Percentiles rank a stretch among this genome's conserved stretches.
Evolutionary conservation across 2,888 invertebrate species (phyloP).

Genomic region (Orthonychiurus folsomi): DNA sequence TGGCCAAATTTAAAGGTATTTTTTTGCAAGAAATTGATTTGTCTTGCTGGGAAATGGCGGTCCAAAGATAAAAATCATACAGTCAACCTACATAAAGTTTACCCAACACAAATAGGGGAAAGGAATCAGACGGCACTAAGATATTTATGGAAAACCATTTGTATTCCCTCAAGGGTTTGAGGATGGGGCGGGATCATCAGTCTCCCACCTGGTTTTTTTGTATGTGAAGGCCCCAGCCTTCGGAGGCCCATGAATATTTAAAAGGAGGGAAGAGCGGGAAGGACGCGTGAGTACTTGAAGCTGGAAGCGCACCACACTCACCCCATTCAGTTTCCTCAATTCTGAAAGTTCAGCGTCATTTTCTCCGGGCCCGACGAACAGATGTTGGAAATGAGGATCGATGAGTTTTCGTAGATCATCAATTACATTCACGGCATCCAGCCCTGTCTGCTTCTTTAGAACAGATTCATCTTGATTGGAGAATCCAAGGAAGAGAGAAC

Average conservation of each 20-base stretch:
- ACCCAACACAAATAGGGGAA: too few species aligned
- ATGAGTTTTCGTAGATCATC: conserved; percentile 57
- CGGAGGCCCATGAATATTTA: background rate
- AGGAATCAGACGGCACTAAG: background rate
- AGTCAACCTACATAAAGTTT: too few species aligned
- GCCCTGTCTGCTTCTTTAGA: conserved; percentile 69
- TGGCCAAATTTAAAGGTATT: too few species aligned
- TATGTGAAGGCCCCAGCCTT: too few species aligned
- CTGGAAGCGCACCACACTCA: conserved; percentile 41
- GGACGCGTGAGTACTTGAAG: background rate
- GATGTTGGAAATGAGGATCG: conserved; percentile 36
- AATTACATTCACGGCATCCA: conserved; percentile 75
- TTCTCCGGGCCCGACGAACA: conserved; percentile 37
- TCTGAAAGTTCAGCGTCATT: conserved; percentile 25
- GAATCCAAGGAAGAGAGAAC: conserved; percentile 78
- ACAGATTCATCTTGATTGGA: conserved; percentile 80
- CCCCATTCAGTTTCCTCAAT: conserved; percentile 36
- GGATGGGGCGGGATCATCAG: background rate
- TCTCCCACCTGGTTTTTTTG: conserved; percentile 1
- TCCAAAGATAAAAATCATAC: too few species aligned
- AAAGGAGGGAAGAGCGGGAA: background rate
- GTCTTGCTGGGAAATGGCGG: too few species aligned
- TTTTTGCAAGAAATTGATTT: too few species aligned
- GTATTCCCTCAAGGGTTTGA: background rate
- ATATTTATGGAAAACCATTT: background rate